These are phyloP conservation scores for Antigone vipio DNA, from an alignment of 2,113 vertebrate species.

Conservation along the genomic window DNA sequence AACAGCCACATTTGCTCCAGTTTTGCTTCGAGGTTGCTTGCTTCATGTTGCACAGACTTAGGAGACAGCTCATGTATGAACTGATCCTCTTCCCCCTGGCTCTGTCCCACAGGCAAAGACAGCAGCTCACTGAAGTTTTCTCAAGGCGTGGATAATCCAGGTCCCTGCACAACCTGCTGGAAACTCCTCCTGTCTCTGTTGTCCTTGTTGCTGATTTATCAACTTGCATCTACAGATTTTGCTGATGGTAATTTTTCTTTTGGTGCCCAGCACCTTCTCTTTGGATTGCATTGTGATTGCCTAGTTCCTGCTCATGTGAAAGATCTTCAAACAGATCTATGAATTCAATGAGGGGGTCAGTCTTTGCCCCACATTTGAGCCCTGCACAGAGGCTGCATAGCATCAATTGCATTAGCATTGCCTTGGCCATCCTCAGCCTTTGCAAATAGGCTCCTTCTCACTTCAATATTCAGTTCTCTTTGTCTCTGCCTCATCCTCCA, in stretches of 20 bases:
- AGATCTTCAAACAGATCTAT: neutral
- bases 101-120: neutral
- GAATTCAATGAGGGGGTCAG: neutral
- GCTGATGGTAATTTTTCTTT: neutral
- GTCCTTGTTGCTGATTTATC: neutral
- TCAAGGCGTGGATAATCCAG: fast-evolving
- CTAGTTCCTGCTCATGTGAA: neutral
- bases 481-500: neutral
- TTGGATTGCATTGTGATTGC: neutral
- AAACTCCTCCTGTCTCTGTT: neutral
- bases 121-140: neutral
- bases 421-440: neutral
- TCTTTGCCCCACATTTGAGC: neutral
- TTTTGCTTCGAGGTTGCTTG: neutral
- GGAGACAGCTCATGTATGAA: neutral
- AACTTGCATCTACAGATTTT: neutral
- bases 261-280: neutral
- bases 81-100: neutral
- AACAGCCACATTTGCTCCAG: neutral
- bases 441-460: neutral
- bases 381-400: neutral
- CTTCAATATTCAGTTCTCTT: neutral
- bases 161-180: neutral
- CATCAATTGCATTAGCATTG: neutral
- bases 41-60: neutral